Base-by-base conservation (phyloP, 2,113 vertebrate species). In the Nannospalax galili region DNA sequence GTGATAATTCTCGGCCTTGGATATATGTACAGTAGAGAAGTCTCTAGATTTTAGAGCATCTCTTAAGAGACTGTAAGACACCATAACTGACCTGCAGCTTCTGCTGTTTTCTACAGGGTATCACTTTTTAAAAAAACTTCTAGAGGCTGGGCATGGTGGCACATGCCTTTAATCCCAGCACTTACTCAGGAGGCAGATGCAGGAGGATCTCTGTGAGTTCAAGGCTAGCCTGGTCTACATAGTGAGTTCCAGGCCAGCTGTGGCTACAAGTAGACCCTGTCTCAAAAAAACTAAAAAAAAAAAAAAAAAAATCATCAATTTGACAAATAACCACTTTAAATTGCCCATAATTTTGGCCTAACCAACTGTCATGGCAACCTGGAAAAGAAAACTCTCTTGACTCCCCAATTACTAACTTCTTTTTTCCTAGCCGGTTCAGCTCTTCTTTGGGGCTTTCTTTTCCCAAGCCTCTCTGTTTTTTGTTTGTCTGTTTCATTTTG, bases 321-420 rank as follows among this genome's bases (percentile, higher is more conserved):
- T 69, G 15, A 84, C 24, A 93, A 91, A 79, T 42, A 95, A 84
- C 62, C n/a, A 24, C 40, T 69, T 92, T 15, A 40, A 69, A 88
- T 40, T 69, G 26, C 74, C 58, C 64, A 69, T 10, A 78, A 30
- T 74, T 93, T 74, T 17, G 42, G 15, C 7, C 35, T 73, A 35
- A 72, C 17, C 26, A 87, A 35, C 75, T 14, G 24, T 60, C 37
- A 69, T 42, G 5, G 70, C 58, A 65, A 95, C 89, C 65, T 17
- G 2, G 74, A 74, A 86, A 72, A 14, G 84, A 90, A 74, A 22
- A 2, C 7, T 0, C 16, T 5, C 56, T 32, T 10, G 1, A 15
- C 22, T 87, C 20, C 32, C 19, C 58, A 48, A 9, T 70, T 17
- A 40, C 60, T 77, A n/a, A 35, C 48, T 88, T 24, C 70, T 69